Evolutionary conservation across 2,888 invertebrate species (phyloP), one percentile per base, ranked within the genome.

Genomic region (Dysmachus trigonus): DNA sequence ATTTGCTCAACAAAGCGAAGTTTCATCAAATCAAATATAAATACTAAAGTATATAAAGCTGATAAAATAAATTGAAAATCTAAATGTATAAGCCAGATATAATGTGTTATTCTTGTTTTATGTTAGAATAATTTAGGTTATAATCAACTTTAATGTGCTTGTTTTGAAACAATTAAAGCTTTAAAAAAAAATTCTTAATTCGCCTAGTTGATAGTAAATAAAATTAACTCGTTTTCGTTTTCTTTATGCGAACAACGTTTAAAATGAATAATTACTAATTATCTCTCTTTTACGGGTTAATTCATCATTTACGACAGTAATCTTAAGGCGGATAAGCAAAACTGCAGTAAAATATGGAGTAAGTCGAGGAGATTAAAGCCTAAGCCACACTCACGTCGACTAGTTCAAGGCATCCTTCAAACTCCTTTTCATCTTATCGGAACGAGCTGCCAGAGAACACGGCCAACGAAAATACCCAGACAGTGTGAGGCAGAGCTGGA

Each of bases 391-490:
- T 27, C 62, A n/a, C n/a, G 62, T 62, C 62, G 18, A 62, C 62
- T 62, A 10, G 27, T 62, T 62, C 47, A n/a, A 77, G n/a, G 41
- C 27, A 47, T 47, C 77, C 38, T 77, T 41, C 41, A 77, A 41
- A 47, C 22, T 77, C 47, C 77, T 47, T 77, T 77, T 47, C 47
- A 77, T 77, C 47, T 41, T 41, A 27, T 31, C 27, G 47, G 13
- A 77, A 47, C 27, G 30, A 77, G 15, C 30, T 41, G 47, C 30
- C 38, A 77, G 22, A 47, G 77, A 47, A 47, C 47, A 77, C 15
- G 38, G 47, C 22, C 77, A 77, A 27, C 33, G 35, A 77, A 76
- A 77, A 41, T 77, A 41, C 47, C 51, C 77, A 51, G 77, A 77
- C 77, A 27, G 31, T 72, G 31, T 4, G 8, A n/a, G 7, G 62